Base-by-base conservation (phyloP, 2,113 vertebrate genomes). In the Hippocampus abdominalis region DNA sequence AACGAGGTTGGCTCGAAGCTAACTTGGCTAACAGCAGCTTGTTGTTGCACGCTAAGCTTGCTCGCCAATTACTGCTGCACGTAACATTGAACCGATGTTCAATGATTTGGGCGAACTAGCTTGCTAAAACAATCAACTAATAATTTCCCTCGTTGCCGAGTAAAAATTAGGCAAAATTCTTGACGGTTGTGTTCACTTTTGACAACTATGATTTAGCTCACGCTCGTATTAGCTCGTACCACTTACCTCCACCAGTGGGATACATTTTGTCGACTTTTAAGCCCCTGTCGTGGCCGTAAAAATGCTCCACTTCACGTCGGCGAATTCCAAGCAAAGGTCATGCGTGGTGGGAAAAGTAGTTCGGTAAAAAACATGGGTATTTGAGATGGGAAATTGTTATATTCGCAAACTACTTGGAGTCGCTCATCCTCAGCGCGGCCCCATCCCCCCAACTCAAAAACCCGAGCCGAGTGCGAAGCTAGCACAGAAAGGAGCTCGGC, bases 221-320 rank as follows among this genome's bases (percentile, higher is more conserved):
- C 74, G 87, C 84, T 87, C 84, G 68, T 3, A 67, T 67, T 86
- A 84, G 82, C 86, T 46, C 21, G 32, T 44, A 10, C 51, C 76
- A 84, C 89, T 89, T 90, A 93, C 91, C 92, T 88, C 84, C 90
- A 80, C 87, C 49, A 81, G 87, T 89, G 82, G 91, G 84, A 86
- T 89, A 93, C 92, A 93, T 93, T 91, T 92, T 88, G 84, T 86
- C 83, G 84, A 89, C 85, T 90, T 89, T 85, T 87, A 81, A 78
- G 77, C 83, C 87, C 74, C 69, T 85, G 76, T 79, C 77, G 82
- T 86, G 84, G 86, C 85, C 79, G 80, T 78, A 74, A 81, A 59
- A 72, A 68, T 79, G 75, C 82, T 89, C 84, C 85, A 84, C 89
- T 89, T 77, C 79, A 76, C 68, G 81, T 68, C 23, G 36, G 70